Percentiles rank a stretch among this genome's conserved stretches.
Evolutionary conservation across 2,113 vertebrate genomes (phyloP).

Genomic region (Cyphomyrus discorhynchus): DNA sequence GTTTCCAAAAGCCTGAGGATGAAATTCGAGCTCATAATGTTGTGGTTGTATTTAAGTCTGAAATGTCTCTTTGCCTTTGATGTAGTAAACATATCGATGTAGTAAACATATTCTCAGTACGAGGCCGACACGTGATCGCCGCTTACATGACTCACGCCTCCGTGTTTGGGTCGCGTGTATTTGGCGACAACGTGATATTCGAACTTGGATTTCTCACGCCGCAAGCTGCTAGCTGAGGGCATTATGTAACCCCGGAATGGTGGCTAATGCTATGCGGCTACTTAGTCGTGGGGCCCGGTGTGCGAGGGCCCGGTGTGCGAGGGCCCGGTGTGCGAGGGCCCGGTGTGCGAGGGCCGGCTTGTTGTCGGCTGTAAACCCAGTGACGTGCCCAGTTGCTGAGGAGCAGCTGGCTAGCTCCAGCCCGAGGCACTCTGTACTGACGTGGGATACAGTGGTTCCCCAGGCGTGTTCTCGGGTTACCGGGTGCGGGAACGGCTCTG

Average conservation of each 20-base stretch:
- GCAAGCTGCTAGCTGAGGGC: not conserved
- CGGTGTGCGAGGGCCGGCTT: not conserved
- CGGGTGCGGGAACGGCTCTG: slow-evolving; percentile 12
- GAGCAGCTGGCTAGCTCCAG: not conserved
- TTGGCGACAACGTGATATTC: not conserved
- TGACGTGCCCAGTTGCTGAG: not conserved
- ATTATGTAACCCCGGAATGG: not conserved
- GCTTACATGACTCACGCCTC: not conserved
- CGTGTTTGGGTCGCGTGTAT: not conserved
- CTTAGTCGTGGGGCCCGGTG: not conserved
- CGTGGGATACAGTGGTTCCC: not conserved
- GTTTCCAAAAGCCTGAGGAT: not conserved
- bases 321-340: not conserved
- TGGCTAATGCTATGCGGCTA: not conserved
- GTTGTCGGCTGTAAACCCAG: not conserved
- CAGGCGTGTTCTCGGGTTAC: not conserved
- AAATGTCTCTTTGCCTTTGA: not conserved
- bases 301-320: not conserved
- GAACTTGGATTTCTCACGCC: not conserved
- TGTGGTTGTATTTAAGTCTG: not conserved
- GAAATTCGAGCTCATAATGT: not conserved
- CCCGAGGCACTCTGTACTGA: not conserved
- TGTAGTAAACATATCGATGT: not conserved
- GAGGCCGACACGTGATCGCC: not conserved
- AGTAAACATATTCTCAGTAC: not conserved